These are phyloP conservation scores for Ophthalmolycus amberensis DNA, from an alignment of 2,113 vertebrate genomes.

Conservation along the genomic window DNA sequence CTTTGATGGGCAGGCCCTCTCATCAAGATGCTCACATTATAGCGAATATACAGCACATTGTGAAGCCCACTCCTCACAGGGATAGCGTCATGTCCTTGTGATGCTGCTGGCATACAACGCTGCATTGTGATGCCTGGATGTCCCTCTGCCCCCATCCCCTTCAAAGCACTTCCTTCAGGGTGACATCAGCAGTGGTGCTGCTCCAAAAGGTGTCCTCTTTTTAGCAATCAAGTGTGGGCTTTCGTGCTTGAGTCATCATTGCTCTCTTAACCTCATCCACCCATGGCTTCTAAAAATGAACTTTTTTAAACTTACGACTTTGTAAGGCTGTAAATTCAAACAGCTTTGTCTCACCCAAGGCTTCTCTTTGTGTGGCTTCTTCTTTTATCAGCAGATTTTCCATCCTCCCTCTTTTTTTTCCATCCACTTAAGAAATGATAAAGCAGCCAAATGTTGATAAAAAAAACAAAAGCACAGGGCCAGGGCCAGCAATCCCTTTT, in stretches of 20 bases:
- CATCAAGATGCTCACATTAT: constrained; percentile 53
- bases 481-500: constrained; percentile 39
- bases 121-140: constrained; percentile 79
- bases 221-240: constrained; percentile 27
- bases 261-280: constrained; percentile 8
- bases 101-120: constrained; percentile 66
- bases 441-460: constrained; percentile 49
- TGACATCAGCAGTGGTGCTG: constrained; percentile 79
- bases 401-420: constrained; percentile 38
- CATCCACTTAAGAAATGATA: constrained; percentile 68
- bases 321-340: constrained; percentile 31
- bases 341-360: constrained; percentile 13
- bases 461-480: constrained; percentile 52
- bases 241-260: constrained; percentile 1
- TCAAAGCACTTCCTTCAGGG: constrained; percentile 81
- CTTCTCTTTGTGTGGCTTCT: constrained; percentile 52
- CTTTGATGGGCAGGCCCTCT: constrained; percentile 49
- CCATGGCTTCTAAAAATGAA: background rate
- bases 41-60: constrained; percentile 52
- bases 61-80: constrained; percentile 55
- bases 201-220: constrained; percentile 39
- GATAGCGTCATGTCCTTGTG: constrained; percentile 70
- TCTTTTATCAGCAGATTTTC: constrained; percentile 66
- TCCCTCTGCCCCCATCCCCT: constrained; percentile 79
- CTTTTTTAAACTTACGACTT: constrained; percentile 3